phyloP scores from a whole-genome alignment of 2,797 vertebrate species.

The Mionectes olivaceus region DNA sequence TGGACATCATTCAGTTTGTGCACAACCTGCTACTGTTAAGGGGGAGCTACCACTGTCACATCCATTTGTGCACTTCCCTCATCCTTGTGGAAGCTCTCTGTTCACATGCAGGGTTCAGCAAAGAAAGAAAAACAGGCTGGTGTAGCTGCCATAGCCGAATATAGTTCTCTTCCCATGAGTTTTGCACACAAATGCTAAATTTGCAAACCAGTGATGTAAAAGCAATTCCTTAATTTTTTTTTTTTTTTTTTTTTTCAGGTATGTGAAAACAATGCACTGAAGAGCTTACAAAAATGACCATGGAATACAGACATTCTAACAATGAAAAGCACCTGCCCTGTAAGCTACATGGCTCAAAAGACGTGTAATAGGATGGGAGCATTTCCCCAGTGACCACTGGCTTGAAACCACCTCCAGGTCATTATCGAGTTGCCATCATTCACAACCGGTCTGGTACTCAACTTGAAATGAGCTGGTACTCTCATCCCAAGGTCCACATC shows the following conservation, averaged over 20 bases:
- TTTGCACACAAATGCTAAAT: not conserved
- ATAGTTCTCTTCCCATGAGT: not conserved
- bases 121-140: not conserved
- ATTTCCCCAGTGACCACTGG: constrained; percentile 23
- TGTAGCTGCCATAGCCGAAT: not conserved
- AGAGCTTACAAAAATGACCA: not conserved
- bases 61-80: not conserved
- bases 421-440: constrained; percentile 50
- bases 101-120: not conserved
- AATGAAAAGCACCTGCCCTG: not conserved
- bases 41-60: not conserved
- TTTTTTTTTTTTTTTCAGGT: not conserved
- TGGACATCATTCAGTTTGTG: not conserved
- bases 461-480: constrained; percentile 33
- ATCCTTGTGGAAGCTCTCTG: not conserved
- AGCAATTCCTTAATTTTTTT: not conserved
- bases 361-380: constrained; percentile 1
- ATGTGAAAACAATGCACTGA: not conserved
- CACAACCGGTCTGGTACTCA: constrained; percentile 24
- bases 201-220: not conserved
- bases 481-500: constrained; percentile 5
- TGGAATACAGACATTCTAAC: not conserved
- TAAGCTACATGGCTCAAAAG: not conserved
- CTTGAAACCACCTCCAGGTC: constrained; percentile 56
- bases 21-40: not conserved